These are phyloP conservation scores for Ochlodes sylvanus DNA, from an alignment of 2,888 invertebrate species.

Conservation along the genomic window DNA sequence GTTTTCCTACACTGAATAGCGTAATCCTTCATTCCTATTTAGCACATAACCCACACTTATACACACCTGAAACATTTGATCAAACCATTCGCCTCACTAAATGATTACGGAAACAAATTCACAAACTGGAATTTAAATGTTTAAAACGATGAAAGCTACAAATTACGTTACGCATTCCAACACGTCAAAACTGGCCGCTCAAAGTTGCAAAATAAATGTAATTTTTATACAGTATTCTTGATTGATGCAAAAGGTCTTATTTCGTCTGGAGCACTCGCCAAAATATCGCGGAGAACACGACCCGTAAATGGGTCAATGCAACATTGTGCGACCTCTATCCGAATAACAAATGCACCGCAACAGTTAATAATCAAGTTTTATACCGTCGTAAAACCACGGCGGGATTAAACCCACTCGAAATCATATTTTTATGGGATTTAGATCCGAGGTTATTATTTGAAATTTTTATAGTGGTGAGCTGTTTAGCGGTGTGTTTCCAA, in stretches of 20 bases:
- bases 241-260: slow-evolving; percentile 58
- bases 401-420: slow-evolving; percentile 78
- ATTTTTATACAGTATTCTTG: slow-evolving; percentile 36
- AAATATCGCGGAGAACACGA: slow-evolving; percentile 64
- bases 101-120: slow-evolving; percentile 16
- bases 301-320: slow-evolving; percentile 75
- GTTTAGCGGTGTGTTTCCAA: slow-evolving; percentile 74
- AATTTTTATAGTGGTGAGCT: slow-evolving; percentile 70
- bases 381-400: slow-evolving; percentile 76
- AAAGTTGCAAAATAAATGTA: slow-evolving; percentile 27
- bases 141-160: slow-evolving; percentile 11
- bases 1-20: too few relatives aligned
- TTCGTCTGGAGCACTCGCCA: slow-evolving; percentile 75
- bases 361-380: slow-evolving; percentile 81
- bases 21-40: too few relatives aligned
- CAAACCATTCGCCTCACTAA: neutral
- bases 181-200: slow-evolving; percentile 11
- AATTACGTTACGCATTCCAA: slow-evolving; percentile 18
- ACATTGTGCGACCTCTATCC: slow-evolving; percentile 72
- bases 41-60: too few relatives aligned
- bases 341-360: slow-evolving; percentile 57
- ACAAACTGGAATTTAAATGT: neutral
- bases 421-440: slow-evolving; percentile 83
- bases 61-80: neutral
- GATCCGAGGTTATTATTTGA: slow-evolving; percentile 78